Conservation (phyloP, 2,113 vertebrate genomes). For the Brachyistius frenatus region DNA sequence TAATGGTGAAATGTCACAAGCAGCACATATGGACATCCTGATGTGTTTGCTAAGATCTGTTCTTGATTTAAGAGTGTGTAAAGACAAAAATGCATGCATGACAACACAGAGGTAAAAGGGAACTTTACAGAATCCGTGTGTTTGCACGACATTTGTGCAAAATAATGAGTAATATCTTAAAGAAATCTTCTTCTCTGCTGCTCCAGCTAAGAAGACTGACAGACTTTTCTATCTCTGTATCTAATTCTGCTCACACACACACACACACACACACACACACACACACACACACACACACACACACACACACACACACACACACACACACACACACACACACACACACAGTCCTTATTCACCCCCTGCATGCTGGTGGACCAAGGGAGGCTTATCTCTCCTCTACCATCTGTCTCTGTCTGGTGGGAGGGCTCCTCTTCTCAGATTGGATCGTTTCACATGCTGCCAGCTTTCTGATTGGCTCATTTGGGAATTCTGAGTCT, state of each 20-base stretch:
- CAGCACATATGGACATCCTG: not conserved
- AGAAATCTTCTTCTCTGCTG: not conserved
- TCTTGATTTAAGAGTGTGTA: not conserved
- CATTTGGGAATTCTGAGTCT: not conserved
- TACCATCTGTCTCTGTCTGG: conserved; percentile 75
- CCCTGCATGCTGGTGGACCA: conserved; percentile 45
- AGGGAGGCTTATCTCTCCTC: conserved; percentile 63
- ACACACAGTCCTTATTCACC: conserved; percentile 31
- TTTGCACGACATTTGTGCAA: not conserved
- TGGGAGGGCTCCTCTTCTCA: conserved; percentile 36
- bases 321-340: not conserved
- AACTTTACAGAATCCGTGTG: not conserved
- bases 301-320: conserved; percentile 10
- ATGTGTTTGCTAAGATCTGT: not conserved
- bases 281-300: no score
- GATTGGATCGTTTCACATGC: conserved; percentile 34
- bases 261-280: no score
- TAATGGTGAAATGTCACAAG: conserved; percentile 11
- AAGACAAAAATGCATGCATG: not conserved
- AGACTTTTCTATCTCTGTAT: conserved; percentile 42
- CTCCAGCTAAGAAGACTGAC: conserved; percentile 25
- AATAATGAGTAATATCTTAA: not conserved
- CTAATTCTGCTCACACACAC: conserved; percentile 14
- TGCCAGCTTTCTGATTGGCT: conserved; percentile 52
- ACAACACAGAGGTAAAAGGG: not conserved